Percentiles rank a stretch among this genome's conserved stretches.
Evolutionary conservation across 2,797 vertebrate genomes (phyloP).

Genomic region (Peromyscus eremicus): DNA sequence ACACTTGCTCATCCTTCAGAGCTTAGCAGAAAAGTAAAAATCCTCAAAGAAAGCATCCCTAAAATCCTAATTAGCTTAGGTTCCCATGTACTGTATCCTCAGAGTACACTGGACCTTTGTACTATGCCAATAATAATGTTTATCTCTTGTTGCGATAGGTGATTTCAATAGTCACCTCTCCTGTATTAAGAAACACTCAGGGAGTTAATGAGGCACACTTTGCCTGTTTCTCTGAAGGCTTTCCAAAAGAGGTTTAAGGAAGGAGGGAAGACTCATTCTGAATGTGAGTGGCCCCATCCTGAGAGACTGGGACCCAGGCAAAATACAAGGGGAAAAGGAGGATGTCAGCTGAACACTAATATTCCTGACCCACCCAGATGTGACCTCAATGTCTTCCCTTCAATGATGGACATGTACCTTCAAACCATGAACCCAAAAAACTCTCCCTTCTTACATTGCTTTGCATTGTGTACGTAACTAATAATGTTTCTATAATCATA

Average conservation of each 20-base stretch:
- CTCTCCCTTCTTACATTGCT: background rate
- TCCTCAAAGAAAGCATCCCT: background rate
- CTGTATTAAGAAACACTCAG: background rate
- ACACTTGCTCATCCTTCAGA: background rate
- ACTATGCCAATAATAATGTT: background rate
- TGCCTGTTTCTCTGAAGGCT: background rate
- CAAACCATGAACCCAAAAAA: background rate
- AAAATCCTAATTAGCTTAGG: slow-evolving; percentile 16
- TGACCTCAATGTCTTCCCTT: background rate
- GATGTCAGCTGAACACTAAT: background rate
- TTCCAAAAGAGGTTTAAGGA: background rate
- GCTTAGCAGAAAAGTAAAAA: background rate
- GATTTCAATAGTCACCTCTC: background rate
- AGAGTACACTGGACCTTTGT: background rate
- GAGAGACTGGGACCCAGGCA: background rate
- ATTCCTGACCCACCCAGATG: background rate
- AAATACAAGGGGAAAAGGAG: background rate
- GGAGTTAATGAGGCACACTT: background rate
- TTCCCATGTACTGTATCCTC: background rate
- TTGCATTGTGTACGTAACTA: background rate
- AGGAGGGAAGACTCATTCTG: background rate
- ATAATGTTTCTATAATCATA: background rate
- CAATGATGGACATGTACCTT: no score
- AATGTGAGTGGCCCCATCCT: background rate
- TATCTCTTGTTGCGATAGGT: background rate